These are phyloP conservation scores for Pseudomyrmex flavicornis DNA, from an alignment of 1,140 invertebrate genomes.

Conservation along the genomic window DNA sequence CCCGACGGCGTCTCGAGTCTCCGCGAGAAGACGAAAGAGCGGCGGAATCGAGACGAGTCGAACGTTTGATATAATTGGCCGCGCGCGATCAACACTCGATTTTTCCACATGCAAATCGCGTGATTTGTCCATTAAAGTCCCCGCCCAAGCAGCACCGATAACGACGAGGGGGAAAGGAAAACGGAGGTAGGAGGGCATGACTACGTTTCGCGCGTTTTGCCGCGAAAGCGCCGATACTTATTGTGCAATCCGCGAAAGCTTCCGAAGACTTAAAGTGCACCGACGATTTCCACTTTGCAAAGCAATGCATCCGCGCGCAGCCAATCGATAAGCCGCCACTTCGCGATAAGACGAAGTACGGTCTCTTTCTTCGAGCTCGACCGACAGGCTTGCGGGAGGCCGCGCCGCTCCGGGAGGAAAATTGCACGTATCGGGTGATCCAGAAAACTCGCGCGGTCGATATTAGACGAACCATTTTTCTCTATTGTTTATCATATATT, in stretches of 20 bases:
- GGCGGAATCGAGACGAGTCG: not conserved
- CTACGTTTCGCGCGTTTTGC: constrained; percentile 16
- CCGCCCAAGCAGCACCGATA: not conserved
- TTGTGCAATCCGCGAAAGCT: constrained; percentile 53
- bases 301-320: constrained; percentile 63
- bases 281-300: constrained; percentile 64
- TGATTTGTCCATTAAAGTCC: constrained; percentile 51
- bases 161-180: not conserved
- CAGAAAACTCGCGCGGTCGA: not conserved
- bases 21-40: not conserved
- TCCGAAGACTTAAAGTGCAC: constrained; percentile 59
- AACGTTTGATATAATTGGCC: constrained; percentile 41
- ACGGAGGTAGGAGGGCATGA: too few relatives aligned
- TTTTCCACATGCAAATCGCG: constrained; percentile 46
- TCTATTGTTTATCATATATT: not conserved
- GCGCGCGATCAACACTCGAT: constrained; percentile 41
- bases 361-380: constrained; percentile 12
- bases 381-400: constrained; percentile 37
- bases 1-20: too few relatives aligned
- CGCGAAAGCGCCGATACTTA: constrained; percentile 52
- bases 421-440: constrained; percentile 23
- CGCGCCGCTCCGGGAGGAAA: not conserved
- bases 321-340: constrained; percentile 65
- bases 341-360: constrained; percentile 60
- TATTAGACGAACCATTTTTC: not conserved